A percentile compares a stretch with the other conserved stretches of the same genome.
phyloP scores from a whole-genome alignment of 2,888 invertebrate genomes.

The Taphrorychus bicolor region DNA sequence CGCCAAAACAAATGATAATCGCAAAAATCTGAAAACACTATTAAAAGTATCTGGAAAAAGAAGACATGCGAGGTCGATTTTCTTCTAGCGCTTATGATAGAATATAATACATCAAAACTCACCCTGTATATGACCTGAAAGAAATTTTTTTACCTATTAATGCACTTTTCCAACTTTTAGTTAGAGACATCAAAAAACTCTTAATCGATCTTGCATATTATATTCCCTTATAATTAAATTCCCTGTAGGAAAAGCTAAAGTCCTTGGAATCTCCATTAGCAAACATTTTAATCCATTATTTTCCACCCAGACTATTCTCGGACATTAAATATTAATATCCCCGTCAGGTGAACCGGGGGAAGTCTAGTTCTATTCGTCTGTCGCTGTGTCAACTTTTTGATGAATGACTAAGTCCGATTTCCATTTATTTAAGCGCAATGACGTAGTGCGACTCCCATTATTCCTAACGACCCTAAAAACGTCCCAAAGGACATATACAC shows the following conservation, averaged over 20 bases:
- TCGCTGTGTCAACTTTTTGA: slow-evolving; percentile 38
- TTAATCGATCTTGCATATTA: no score
- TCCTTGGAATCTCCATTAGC: not conserved
- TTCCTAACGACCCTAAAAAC: slow-evolving; percentile 27
- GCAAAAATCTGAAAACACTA: no score
- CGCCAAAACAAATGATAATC: no score
- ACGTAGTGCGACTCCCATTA: slow-evolving; percentile 33
- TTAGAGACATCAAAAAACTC: no score
- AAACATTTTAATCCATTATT: slow-evolving; percentile 10
- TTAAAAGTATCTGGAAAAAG: no score
- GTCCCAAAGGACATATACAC: not conserved
- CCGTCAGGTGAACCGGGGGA: slow-evolving; percentile 11
- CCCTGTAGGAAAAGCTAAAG: not conserved
- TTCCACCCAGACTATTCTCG: slow-evolving; percentile 1
- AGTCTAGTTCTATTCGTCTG: slow-evolving; percentile 13
- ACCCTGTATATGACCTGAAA: no score
- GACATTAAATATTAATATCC: slow-evolving; percentile 15
- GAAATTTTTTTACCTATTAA: no score
- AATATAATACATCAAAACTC: no score
- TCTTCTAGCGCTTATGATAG: no score
- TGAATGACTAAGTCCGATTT: slow-evolving; percentile 36
- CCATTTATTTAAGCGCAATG: slow-evolving; percentile 34
- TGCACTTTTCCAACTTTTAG: no score
- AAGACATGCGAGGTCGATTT: no score
- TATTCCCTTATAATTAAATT: not conserved